These are phyloP conservation scores for Rana temporaria DNA, from an alignment of 2,113 vertebrate genomes.

Conservation along the genomic window DNA sequence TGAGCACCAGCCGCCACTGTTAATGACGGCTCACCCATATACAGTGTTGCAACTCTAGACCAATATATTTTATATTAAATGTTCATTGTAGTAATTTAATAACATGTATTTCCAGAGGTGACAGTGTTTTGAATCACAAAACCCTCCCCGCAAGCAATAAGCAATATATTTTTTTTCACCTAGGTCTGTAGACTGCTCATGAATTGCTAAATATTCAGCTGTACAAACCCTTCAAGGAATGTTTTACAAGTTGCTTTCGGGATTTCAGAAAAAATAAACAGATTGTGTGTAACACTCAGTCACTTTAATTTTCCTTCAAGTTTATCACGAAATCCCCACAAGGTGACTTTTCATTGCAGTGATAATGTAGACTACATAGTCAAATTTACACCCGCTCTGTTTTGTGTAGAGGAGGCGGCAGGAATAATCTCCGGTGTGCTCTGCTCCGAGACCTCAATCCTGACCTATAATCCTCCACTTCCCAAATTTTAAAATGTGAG, in stretches of 20 bases:
- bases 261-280: constrained; percentile 43
- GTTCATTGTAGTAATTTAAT: background rate
- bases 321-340: constrained; percentile 51
- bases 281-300: constrained; percentile 36
- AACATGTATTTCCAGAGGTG: background rate
- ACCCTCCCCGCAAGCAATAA: constrained; percentile 6
- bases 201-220: constrained; percentile 35
- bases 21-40: too few species aligned
- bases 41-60: too few species aligned
- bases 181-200: constrained; percentile 25
- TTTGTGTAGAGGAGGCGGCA: constrained; percentile 26
- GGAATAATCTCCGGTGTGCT: constrained; percentile 19
- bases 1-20: too few species aligned
- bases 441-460: constrained; percentile 28
- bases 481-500: constrained; percentile 29
- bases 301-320: constrained; percentile 46
- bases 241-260: constrained; percentile 43
- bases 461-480: constrained; percentile 39
- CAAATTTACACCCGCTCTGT: constrained; percentile 53
- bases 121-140: background rate
- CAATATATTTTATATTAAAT: background rate
- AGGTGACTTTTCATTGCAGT: constrained; percentile 48
- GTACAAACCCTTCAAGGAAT: constrained; percentile 25
- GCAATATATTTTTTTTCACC: constrained; percentile 18
- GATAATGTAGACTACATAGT: constrained; percentile 39